A percentile compares a stretch with the other conserved stretches of the same genome.
Conservation (phyloP, 2,113 vertebrate species). For the Sigmodon hispidus region DNA sequence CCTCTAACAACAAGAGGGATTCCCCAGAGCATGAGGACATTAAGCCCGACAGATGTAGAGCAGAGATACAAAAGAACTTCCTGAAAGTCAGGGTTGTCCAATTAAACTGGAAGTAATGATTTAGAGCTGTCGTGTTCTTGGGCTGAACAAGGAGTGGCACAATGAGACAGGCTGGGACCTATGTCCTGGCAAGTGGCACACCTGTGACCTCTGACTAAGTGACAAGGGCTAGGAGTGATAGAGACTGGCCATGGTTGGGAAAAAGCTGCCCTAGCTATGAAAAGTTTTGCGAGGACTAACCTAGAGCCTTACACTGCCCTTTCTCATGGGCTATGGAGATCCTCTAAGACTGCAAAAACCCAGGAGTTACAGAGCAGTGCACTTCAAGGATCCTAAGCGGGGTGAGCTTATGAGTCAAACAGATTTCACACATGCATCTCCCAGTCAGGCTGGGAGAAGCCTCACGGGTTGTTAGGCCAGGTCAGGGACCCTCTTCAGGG, state of each 20-base stretch:
- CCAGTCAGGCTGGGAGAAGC: neutral
- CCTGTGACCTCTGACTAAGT: neutral
- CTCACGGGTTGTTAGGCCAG: neutral
- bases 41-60: slow-evolving; percentile 36
- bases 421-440: neutral
- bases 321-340: neutral
- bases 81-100: slow-evolving; percentile 65
- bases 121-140: slow-evolving; percentile 13
- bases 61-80: slow-evolving; percentile 63
- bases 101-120: slow-evolving; percentile 52
- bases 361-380: neutral
- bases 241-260: neutral
- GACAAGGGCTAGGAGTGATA: neutral
- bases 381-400: neutral
- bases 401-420: neutral
- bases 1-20: neutral
- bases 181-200: neutral
- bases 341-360: neutral
- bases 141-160: neutral
- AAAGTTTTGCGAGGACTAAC: neutral
- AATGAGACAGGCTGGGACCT: neutral
- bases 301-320: neutral
- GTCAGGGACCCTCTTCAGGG: neutral
- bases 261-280: neutral
- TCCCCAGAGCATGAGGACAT: slow-evolving; percentile 24